Evolutionary conservation across 2,797 vertebrate species (phyloP).

Genomic region (Anguilla pacifica): DNA sequence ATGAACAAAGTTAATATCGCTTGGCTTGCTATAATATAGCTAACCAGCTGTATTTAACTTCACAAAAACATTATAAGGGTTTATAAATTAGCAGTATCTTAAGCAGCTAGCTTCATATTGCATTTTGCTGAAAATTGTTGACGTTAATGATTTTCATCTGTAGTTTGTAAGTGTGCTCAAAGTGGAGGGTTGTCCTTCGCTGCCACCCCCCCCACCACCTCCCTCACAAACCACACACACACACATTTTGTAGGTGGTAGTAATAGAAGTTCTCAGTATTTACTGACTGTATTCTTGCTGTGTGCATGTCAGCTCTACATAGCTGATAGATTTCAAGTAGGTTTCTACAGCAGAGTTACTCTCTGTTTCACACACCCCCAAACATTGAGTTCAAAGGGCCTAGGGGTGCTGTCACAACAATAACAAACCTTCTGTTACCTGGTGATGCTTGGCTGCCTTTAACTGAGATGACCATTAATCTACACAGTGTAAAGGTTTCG

Average conservation of each 20-base stretch:
- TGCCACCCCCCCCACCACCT: not conserved
- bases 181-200: not conserved
- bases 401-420: not conserved
- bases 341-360: not conserved
- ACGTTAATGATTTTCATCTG: not conserved
- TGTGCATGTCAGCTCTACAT: not conserved
- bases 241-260: not conserved
- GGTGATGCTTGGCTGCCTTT: constrained; percentile 12
- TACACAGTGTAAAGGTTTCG: not conserved
- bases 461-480: not conserved
- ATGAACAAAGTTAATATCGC: not conserved
- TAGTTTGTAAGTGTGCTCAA: not conserved
- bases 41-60: not conserved
- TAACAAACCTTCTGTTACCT: not conserved
- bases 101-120: too few species aligned
- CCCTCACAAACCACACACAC: not conserved
- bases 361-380: not conserved
- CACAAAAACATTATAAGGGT: not conserved
- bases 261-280: not conserved
- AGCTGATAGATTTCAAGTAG: not conserved
- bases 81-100: not conserved
- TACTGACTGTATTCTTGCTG: not conserved
- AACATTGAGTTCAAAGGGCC: not conserved
- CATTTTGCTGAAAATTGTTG: not conserved
- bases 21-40: not conserved